Evolutionary conservation across 2,113 vertebrate genomes (phyloP).

Genomic region (Stigmatopora argus): DNA sequence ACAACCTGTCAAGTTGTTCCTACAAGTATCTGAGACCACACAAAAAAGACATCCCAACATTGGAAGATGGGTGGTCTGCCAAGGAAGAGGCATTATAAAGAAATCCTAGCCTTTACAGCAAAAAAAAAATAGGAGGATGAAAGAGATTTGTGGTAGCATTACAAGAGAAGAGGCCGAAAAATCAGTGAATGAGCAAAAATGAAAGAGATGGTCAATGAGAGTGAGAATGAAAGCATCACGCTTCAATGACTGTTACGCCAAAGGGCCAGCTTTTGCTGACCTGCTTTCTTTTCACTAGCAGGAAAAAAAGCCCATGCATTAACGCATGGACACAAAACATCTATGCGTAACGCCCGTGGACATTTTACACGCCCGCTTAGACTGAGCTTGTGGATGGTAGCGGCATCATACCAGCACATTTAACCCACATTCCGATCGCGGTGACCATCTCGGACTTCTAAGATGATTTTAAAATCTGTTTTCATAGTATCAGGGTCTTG

Average conservation of each 20-base stretch:
- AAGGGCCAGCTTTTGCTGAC: conserved; percentile 61
- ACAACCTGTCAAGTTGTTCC: conserved; percentile 41
- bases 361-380: conserved; percentile 45
- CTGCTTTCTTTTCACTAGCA: conserved; percentile 55
- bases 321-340: conserved; percentile 24
- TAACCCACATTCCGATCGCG: neutral
- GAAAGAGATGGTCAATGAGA: conserved; percentile 26
- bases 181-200: conserved; percentile 30
- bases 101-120: conserved; percentile 39
- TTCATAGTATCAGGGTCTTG: neutral
- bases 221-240: conserved; percentile 28
- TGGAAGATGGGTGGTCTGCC: conserved; percentile 48
- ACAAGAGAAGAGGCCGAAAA: neutral
- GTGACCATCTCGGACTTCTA: conserved; percentile 2
- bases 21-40: conserved; percentile 25
- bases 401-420: neutral
- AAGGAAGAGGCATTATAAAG: conserved; percentile 35
- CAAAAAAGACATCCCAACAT: conserved; percentile 26
- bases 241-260: conserved; percentile 43
- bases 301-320: conserved; percentile 47
- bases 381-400: conserved; percentile 8
- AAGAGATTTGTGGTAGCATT: neutral
- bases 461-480: neutral
- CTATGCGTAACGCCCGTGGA: conserved; percentile 25
- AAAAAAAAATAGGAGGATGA: neutral